Percentiles rank a stretch among this genome's conserved stretches.
phyloP scores from a whole-genome alignment of 2,113 vertebrate genomes.

The rabbit (Oryctolagus cuniculus) region DNA sequence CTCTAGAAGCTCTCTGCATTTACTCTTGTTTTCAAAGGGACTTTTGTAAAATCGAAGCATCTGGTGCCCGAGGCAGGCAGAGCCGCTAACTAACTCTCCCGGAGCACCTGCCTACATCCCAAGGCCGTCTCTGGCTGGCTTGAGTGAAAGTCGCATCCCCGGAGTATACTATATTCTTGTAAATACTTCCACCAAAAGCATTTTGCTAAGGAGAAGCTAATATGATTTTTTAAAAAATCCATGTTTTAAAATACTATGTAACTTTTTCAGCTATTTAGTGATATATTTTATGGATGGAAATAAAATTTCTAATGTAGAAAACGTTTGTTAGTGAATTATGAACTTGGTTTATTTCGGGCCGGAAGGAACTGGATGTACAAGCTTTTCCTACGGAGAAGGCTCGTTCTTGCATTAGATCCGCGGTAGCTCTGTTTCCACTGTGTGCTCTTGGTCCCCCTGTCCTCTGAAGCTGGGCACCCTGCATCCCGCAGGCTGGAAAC shows the following conservation, averaged over 20 bases:
- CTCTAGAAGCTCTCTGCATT: conserved; percentile 73
- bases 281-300: conserved; percentile 84
- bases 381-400: neutral
- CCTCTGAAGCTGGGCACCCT: neutral
- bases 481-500: neutral
- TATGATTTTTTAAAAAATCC: conserved; percentile 79
- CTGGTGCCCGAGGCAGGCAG: conserved; percentile 9
- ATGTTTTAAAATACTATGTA: conserved; percentile 83
- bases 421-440: too few species aligned
- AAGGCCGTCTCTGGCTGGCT: conserved; percentile 48
- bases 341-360: neutral
- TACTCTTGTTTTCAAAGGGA: conserved; percentile 68
- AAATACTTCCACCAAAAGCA: conserved; percentile 75
- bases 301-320: conserved; percentile 82
- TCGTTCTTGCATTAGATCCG: neutral
- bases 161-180: conserved; percentile 71
- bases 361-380: neutral
- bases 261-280: conserved; percentile 83
- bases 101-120: neutral
- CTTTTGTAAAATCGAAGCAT: conserved; percentile 58
- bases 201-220: conserved; percentile 80
- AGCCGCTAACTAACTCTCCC: neutral
- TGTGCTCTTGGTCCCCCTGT: neutral
- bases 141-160: conserved; percentile 35
- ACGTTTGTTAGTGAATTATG: conserved; percentile 12